Evolutionary conservation across 2,888 invertebrate genomes (phyloP).

Genomic region (Hedya salicella): DNA sequence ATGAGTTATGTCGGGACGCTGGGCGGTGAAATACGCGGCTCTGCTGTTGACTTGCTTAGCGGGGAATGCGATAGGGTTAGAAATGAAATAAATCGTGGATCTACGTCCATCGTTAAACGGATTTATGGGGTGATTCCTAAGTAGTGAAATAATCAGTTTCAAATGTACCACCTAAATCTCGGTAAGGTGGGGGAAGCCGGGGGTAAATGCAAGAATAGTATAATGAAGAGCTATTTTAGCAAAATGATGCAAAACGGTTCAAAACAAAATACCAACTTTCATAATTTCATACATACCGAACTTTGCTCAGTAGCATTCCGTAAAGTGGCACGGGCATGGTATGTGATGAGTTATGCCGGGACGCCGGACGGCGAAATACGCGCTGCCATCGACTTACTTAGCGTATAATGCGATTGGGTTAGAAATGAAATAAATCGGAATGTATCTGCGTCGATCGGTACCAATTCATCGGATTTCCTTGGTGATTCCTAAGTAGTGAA

Average conservation of each 20-base stretch:
- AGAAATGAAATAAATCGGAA: conserved; percentile 30
- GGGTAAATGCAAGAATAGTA: too few relatives aligned
- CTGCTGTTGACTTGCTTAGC: conserved; percentile 28
- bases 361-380: conserved; percentile 39
- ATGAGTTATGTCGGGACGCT: conserved; percentile 40
- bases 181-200: too few relatives aligned
- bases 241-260: too few relatives aligned
- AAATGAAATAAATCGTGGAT: conserved; percentile 26
- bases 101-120: background rate
- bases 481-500: too few relatives aligned
- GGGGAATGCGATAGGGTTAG: conserved; percentile 26
- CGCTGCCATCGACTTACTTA: conserved; percentile 25
- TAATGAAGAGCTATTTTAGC: too few relatives aligned
- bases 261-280: too few relatives aligned
- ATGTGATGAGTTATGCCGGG: conserved; percentile 40
- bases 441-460: background rate
- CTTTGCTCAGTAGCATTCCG: conserved; percentile 31
- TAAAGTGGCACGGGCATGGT: conserved; percentile 8
- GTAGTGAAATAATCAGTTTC: too few relatives aligned
- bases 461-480: background rate
- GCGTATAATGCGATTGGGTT: conserved; percentile 23
- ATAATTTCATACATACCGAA: conserved; percentile 19
- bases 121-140: too few relatives aligned
- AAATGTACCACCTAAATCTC: too few relatives aligned
- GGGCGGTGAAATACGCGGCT: conserved; percentile 37